Evolutionary conservation across 2,888 invertebrate genomes (phyloP).

Genomic region (Catocala sponsa): DNA sequence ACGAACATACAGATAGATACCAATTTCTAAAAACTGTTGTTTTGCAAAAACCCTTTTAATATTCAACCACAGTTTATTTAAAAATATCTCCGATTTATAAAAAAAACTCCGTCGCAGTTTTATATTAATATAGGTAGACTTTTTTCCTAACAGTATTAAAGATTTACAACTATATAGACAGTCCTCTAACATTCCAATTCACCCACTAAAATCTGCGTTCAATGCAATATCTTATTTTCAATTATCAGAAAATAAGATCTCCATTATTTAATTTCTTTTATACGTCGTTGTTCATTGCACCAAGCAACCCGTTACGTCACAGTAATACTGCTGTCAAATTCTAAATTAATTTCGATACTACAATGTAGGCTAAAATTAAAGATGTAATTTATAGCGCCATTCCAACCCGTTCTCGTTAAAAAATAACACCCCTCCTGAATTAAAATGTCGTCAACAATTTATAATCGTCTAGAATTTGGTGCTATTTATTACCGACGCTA

Average conservation of each 20-base stretch:
- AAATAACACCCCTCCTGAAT: conserved; percentile 47
- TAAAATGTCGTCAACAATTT: conserved; percentile 46
- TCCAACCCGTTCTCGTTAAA: conserved; percentile 55
- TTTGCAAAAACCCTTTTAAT: no score
- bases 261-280: neutral
- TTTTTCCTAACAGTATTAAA: no score
- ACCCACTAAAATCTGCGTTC: no score
- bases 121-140: no score
- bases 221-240: no score
- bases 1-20: no score
- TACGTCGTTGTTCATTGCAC: neutral
- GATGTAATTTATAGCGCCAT: conserved; percentile 43
- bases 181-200: no score
- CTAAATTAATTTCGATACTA: conserved; percentile 42
- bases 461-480: conserved; percentile 41
- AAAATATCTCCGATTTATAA: no score
- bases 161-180: no score
- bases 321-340: conserved; percentile 35
- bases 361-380: conserved; percentile 51
- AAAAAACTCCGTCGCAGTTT: no score
- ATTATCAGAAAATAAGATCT: neutral
- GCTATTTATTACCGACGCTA: conserved; percentile 35
- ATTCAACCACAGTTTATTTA: no score
- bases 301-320: neutral
- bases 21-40: no score